These are phyloP conservation scores for Lacanobia oleracea DNA, from an alignment of 2,888 invertebrate genomes.

Conservation along the genomic window DNA sequence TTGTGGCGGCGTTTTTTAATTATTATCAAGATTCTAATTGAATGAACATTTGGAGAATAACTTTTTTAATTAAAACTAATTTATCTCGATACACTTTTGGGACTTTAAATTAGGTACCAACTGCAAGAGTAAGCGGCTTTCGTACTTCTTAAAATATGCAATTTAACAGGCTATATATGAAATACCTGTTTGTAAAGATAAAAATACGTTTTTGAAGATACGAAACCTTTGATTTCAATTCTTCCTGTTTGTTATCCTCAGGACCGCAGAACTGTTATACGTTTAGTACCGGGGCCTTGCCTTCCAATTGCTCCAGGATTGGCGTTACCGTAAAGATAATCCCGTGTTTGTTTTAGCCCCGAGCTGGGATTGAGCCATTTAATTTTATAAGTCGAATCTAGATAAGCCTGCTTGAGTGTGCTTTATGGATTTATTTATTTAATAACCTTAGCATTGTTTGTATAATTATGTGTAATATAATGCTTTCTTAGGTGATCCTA, in stretches of 20 bases:
- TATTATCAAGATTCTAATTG: constrained; percentile 59
- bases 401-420: constrained; percentile 76
- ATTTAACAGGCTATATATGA: background rate
- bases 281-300: constrained; percentile 14
- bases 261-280: constrained; percentile 14
- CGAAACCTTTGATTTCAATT: background rate
- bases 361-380: constrained; percentile 83
- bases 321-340: constrained; percentile 71
- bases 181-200: background rate
- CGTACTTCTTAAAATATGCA: background rate
- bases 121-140: background rate
- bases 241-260: background rate
- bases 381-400: constrained; percentile 84
- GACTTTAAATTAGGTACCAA: constrained; percentile 3
- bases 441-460: constrained; percentile 50
- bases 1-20: constrained; percentile 47
- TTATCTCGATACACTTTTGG: constrained; percentile 33
- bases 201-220: background rate
- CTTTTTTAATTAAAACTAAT: constrained; percentile 50
- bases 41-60: constrained; percentile 41
- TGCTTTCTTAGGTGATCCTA: background rate
- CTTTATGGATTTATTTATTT: constrained; percentile 75
- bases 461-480: constrained; percentile 16
- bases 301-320: constrained; percentile 56
- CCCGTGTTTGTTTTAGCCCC: constrained; percentile 79